These are phyloP conservation scores for Dryocosmus kuriphilus DNA, from an alignment of 2,888 invertebrate genomes.

Conservation along the genomic window DNA sequence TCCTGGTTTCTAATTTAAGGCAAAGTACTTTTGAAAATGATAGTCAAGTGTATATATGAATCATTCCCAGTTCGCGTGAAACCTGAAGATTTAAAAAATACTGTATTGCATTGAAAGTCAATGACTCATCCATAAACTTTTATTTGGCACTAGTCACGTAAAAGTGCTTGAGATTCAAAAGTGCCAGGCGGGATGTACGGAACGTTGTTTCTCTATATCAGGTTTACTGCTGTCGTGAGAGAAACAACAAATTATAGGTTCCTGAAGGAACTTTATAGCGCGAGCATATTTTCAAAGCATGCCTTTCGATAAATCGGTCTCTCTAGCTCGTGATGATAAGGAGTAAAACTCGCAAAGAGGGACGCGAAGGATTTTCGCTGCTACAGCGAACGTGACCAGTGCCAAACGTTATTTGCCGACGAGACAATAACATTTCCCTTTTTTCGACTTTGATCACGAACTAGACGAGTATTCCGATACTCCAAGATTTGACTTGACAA, in stretches of 20 bases:
- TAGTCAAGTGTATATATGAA: no score
- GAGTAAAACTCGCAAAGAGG: constrained; percentile 18
- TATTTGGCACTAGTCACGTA: neutral
- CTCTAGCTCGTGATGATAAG: constrained; percentile 32
- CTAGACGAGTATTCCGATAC: constrained; percentile 28
- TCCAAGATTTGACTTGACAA: constrained; percentile 14
- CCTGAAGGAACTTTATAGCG: constrained; percentile 32
- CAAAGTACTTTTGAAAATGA: neutral
- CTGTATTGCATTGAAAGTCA: neutral
- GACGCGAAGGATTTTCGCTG: constrained; percentile 4
- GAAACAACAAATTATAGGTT: constrained; percentile 33
- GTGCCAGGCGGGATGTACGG: neutral
- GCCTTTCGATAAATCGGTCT: constrained; percentile 26
- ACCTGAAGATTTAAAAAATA: no score
- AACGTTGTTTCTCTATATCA: neutral
- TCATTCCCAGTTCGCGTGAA: no score
- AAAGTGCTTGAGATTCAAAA: constrained; percentile 3
- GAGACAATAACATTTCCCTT: constrained; percentile 35
- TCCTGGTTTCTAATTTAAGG: neutral
- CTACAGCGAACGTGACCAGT: constrained; percentile 28
- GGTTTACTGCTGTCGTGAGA: constrained; percentile 26
- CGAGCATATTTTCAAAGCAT: constrained; percentile 11
- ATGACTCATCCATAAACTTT: neutral
- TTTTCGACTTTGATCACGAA: constrained; percentile 36
- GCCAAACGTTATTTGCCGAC: constrained; percentile 37